These are phyloP conservation scores for Dynastes maya DNA, from an alignment of 2,888 invertebrate genomes.

Conservation along the genomic window DNA sequence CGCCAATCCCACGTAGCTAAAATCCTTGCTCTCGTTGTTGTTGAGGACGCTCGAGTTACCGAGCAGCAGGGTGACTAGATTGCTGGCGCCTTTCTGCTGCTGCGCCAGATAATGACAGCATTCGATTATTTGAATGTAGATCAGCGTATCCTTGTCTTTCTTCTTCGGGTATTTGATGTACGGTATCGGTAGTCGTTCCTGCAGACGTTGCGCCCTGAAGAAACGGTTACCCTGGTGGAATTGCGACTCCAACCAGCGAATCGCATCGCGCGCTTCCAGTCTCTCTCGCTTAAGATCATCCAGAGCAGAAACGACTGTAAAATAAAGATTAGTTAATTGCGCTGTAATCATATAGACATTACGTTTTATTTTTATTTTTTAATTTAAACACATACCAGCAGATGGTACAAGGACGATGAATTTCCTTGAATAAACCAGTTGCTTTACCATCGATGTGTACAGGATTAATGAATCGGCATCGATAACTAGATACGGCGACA, in stretches of 20 bases:
- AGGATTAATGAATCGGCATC: slow-evolving; percentile 87
- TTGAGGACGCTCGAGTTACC: slow-evolving; percentile 71
- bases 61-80: slow-evolving; percentile 85
- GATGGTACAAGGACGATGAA: slow-evolving; percentile 92
- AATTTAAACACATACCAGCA: slow-evolving; percentile 77
- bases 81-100: slow-evolving; percentile 73
- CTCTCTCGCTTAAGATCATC: slow-evolving; percentile 91
- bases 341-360: no score
- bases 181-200: slow-evolving; percentile 83
- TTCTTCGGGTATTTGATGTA: slow-evolving; percentile 84
- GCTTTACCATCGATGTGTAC: slow-evolving; percentile 85
- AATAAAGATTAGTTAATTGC: background rate
- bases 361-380: no score
- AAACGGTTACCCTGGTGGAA: slow-evolving; percentile 90
- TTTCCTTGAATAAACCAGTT: slow-evolving; percentile 85
- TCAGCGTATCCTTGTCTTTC: slow-evolving; percentile 81
- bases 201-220: slow-evolving; percentile 88
- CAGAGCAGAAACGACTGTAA: slow-evolving; percentile 87
- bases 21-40: slow-evolving; percentile 75
- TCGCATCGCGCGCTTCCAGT: slow-evolving; percentile 89
- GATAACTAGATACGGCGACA: slow-evolving; percentile 91
- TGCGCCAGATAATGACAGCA: slow-evolving; percentile 85
- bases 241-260: slow-evolving; percentile 93
- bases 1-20: slow-evolving; percentile 85
- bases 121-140: slow-evolving; percentile 86